These are phyloP conservation scores for Benitochromis conjunctus DNA, from an alignment of 2,113 vertebrate genomes.

Conservation along the genomic window DNA sequence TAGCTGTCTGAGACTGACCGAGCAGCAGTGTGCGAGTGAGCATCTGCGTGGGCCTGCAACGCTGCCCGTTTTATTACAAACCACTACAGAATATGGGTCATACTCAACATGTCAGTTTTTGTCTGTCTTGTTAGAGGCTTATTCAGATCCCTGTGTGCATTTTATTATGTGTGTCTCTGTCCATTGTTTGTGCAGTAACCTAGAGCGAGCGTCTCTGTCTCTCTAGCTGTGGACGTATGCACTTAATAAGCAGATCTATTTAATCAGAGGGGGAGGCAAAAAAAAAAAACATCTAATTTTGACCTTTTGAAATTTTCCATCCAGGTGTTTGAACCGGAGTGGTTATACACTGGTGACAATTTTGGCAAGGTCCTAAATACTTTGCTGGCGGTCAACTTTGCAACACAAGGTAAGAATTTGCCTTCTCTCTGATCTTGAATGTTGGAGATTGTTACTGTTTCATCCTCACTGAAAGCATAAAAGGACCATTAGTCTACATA, in stretches of 20 bases:
- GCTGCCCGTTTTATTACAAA: constrained; percentile 24
- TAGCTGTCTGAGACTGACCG: constrained; percentile 33
- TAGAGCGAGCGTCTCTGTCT: not conserved
- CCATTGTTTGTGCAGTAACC: not conserved
- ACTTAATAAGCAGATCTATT: not conserved
- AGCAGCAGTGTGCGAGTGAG: not conserved
- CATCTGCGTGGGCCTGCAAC: not conserved
- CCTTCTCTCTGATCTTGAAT: not conserved
- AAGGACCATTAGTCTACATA: not conserved
- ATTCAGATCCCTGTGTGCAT: not conserved
- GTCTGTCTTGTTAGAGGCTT: not conserved
- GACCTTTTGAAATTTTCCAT: constrained; percentile 2
- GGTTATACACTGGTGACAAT: constrained; percentile 86
- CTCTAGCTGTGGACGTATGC: not conserved
- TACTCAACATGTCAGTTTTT: constrained; percentile 11
- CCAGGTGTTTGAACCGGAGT: constrained; percentile 89
- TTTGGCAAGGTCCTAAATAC: constrained; percentile 87
- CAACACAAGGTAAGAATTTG: constrained; percentile 86
- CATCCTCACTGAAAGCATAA: not conserved
- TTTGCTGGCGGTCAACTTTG: constrained; percentile 86
- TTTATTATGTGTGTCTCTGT: not conserved
- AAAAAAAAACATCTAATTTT: not conserved
- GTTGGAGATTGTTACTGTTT: not conserved
- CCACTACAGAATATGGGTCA: constrained; percentile 42
- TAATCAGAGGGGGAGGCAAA: not conserved